Conservation (phyloP, 2,797 vertebrate species). For the Artibeus lituratus region DNA sequence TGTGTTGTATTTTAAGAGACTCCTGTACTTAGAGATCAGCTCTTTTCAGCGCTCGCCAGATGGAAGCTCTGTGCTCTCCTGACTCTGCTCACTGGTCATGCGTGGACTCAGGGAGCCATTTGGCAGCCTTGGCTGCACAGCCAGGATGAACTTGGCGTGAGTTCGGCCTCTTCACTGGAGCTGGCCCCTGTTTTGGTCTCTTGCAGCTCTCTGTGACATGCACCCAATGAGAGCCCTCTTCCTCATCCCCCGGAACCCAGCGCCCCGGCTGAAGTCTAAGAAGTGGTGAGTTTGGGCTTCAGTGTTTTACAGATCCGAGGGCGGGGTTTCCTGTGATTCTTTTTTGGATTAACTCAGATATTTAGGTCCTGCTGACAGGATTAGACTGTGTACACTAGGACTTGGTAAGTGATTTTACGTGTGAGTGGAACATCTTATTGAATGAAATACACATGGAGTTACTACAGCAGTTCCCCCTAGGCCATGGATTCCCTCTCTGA, state of each 20-base stretch:
- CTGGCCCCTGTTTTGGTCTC: slow-evolving; percentile 60
- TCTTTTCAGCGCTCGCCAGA: not conserved
- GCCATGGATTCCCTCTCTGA: not conserved
- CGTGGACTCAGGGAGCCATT: not conserved
- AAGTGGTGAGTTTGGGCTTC: slow-evolving; percentile 90
- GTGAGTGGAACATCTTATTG: not conserved
- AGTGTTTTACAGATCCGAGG: not conserved
- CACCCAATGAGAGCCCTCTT: slow-evolving; percentile 97
- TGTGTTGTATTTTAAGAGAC: not conserved
- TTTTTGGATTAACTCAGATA: not conserved
- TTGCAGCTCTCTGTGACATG: slow-evolving; percentile 95
- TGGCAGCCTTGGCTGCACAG: not conserved
- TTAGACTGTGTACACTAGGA: not conserved
- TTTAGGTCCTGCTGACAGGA: not conserved
- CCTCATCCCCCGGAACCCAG: slow-evolving; percentile 93
- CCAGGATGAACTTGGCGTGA: not conserved
- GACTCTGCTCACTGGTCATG: not conserved
- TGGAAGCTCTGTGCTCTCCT: not conserved
- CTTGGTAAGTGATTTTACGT: not conserved
- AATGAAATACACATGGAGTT: not conserved
- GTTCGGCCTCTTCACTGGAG: not conserved
- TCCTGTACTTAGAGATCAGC: not conserved
- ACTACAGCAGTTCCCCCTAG: not conserved
- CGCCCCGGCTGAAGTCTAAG: slow-evolving; percentile 94
- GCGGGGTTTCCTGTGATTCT: not conserved